These are phyloP conservation scores for Tribolium madens DNA, from an alignment of 1,140 invertebrate species.

Conservation along the genomic window DNA sequence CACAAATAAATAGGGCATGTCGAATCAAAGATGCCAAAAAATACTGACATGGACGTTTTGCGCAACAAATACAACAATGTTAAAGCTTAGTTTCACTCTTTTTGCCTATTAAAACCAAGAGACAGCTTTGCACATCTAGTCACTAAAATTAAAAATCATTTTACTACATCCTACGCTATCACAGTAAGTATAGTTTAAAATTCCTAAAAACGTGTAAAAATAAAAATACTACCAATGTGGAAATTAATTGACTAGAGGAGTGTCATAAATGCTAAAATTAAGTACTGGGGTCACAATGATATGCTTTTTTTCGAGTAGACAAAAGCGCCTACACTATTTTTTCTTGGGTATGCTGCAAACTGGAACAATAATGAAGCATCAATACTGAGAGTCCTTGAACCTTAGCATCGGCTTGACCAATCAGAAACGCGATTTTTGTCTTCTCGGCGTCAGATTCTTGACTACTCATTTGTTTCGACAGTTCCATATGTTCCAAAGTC, in stretches of 20 bases:
- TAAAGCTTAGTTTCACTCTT: not conserved
- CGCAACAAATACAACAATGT: not conserved
- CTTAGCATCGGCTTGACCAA: conserved; percentile 77
- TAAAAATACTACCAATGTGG: not conserved
- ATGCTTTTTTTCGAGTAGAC: not conserved
- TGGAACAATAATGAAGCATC: conserved; percentile 88
- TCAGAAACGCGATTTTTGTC: conserved; percentile 68
- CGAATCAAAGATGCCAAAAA: not conserved
- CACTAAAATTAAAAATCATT: conserved; percentile 10
- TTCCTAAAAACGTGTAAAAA: not conserved
- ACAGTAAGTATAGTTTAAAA: conserved; percentile 25
- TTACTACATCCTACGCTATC: conserved; percentile 20
- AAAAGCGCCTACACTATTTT: conserved; percentile 58
- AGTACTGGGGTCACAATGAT: not conserved
- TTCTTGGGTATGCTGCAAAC: conserved; percentile 72
- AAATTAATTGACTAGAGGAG: conserved; percentile 20
- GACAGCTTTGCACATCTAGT: not conserved
- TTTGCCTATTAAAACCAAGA: not conserved
- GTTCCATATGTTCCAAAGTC: conserved; percentile 68
- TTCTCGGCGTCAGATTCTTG: conserved; percentile 69
- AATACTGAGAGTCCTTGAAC: conserved; percentile 85
- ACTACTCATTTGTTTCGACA: conserved; percentile 66
- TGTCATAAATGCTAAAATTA: not conserved
- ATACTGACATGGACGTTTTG: not conserved
- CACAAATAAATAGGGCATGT: not conserved